Conservation (phyloP, 2,888 invertebrate genomes). For the Hedya salicella region DNA sequence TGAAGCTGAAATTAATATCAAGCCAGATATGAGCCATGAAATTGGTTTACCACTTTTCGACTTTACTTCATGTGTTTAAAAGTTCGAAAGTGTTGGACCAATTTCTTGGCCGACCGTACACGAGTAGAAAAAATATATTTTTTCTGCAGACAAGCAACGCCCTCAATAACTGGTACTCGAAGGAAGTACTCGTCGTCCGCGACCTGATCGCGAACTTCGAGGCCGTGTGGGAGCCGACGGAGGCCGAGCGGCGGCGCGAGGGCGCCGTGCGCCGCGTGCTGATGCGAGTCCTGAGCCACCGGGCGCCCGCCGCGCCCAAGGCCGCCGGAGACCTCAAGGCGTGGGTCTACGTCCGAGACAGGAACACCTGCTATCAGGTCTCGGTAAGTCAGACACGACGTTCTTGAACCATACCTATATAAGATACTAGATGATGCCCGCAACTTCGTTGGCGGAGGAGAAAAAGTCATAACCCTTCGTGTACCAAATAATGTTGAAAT, state of each 20-base stretch:
- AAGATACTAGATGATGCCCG: no score
- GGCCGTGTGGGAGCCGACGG: constrained; percentile 92
- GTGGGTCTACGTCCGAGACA: constrained; percentile 90
- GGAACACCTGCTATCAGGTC: constrained; percentile 82
- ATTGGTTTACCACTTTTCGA: no score
- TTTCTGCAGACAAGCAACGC: constrained; percentile 66
- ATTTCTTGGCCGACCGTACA: no score
- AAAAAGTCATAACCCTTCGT: no score
- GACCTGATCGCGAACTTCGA: constrained; percentile 91
- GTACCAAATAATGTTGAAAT: no score
- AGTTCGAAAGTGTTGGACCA: no score
- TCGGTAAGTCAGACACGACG: constrained; percentile 76
- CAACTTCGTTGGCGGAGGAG: no score
- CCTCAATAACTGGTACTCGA: constrained; percentile 86
- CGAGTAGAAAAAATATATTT: no score
- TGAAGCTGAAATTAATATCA: no score
- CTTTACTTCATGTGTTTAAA: no score
- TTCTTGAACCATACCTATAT: no score
- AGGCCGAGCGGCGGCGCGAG: constrained; percentile 90
- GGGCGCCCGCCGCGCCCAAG: constrained; percentile 84
- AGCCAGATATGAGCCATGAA: no score
- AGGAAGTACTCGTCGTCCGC: constrained; percentile 90
- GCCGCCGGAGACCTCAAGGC: constrained; percentile 92
- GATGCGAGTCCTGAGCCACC: constrained; percentile 87
- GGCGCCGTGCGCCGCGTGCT: constrained; percentile 90